phyloP scores from a whole-genome alignment of 1,140 invertebrate species.

The Drosophila willistoni region DNA sequence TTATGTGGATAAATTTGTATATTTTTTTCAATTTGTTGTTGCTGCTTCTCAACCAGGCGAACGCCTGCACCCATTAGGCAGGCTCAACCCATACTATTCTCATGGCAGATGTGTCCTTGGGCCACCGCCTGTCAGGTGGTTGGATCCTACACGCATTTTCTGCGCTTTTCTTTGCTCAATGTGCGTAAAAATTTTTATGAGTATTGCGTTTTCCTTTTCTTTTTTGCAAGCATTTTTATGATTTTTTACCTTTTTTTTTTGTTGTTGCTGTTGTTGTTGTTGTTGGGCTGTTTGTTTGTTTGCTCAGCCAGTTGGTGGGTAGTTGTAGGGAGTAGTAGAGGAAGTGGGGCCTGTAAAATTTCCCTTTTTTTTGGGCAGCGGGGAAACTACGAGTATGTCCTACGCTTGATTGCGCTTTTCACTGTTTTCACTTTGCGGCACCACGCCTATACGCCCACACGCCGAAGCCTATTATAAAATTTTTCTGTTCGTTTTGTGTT shows the following conservation, averaged over 20 bases:
- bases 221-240: slow-evolving; percentile 60
- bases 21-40: slow-evolving; percentile 44
- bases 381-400: slow-evolving; percentile 54
- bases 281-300: not conserved
- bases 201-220: slow-evolving; percentile 58
- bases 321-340: not conserved
- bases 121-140: slow-evolving; percentile 2
- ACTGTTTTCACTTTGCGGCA: slow-evolving; percentile 3
- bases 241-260: slow-evolving; percentile 70
- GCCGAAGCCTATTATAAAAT: slow-evolving; percentile 50
- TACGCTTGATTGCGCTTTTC: slow-evolving; percentile 74
- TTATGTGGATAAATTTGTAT: slow-evolving; percentile 45
- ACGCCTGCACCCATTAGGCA: too few relatives aligned
- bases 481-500: slow-evolving; percentile 55
- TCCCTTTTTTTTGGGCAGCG: slow-evolving; percentile 45
- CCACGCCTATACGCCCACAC: slow-evolving; percentile 42
- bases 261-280: too few relatives aligned
- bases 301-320: not conserved
- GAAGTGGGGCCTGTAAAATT: slow-evolving; percentile 15
- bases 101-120: slow-evolving; percentile 53
- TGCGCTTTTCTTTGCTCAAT: slow-evolving; percentile 57
- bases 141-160: slow-evolving; percentile 12
- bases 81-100: not conserved
- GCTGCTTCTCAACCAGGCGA: too few relatives aligned
- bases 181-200: slow-evolving; percentile 79